Conservation (phyloP, 2,888 invertebrate species). For the Osedax frankpressi region DNA sequence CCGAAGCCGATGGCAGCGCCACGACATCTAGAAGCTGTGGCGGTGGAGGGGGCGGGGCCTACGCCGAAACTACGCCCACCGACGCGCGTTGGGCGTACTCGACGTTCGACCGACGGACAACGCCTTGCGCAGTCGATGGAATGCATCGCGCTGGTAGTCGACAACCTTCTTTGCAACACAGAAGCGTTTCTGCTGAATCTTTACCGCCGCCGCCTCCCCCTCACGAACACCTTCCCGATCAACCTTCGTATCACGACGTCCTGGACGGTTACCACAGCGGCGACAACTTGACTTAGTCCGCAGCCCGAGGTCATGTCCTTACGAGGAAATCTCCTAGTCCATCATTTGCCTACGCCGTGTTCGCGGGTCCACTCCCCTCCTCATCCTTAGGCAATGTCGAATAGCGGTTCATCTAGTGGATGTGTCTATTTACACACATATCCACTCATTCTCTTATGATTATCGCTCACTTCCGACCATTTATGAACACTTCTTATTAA, state of each 20-base stretch:
- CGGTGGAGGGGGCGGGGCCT: background rate
- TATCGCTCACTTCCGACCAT: no score
- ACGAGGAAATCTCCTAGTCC: no score
- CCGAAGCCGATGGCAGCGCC: background rate
- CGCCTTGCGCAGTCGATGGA: background rate
- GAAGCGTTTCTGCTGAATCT: background rate
- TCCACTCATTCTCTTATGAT: no score
- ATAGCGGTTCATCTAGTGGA: no score
- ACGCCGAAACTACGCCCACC: background rate
- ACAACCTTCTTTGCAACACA: no score
- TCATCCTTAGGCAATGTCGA: no score
- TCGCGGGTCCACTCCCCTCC: no score
- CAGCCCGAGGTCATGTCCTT: no score
- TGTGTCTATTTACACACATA: no score
- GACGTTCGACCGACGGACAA: background rate
- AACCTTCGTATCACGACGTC: slow-evolving; percentile 22
- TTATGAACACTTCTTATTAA: no score
- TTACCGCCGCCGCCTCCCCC: background rate
- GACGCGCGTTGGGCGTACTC: background rate
- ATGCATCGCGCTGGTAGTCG: no score
- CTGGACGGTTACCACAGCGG: slow-evolving; percentile 27
- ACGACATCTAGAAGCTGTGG: background rate
- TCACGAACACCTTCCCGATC: background rate
- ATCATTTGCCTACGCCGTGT: no score
- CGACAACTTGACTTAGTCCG: slow-evolving; percentile 17